Evolutionary conservation across 2,888 invertebrate species (phyloP), one percentile per base, ranked within the genome.

Genomic region (Microdon myrmicae): DNA sequence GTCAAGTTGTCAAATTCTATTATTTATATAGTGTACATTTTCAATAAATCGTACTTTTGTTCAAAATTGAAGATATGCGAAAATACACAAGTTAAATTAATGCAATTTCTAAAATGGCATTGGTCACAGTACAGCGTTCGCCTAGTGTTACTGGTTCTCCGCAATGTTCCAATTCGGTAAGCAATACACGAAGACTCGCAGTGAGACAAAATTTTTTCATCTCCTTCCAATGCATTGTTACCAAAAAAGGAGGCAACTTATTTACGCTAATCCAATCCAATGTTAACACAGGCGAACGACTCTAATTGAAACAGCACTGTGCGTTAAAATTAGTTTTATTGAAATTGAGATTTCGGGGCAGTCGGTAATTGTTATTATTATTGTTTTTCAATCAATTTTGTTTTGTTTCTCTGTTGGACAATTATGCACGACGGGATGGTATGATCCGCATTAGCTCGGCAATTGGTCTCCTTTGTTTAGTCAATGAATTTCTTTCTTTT

Each of bases 41-140:
- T 48, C 17, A 34, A 19, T 34, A 34, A 25, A 44, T 34, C 39
- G 54, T 35, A 49, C 48, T 54, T 48, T 55, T 41, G 48, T 53
- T 43, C 13, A 53, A 59, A 53, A 47, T 43, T 37, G 19, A 13
- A 53, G 41, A 64, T 44, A 64, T 64, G 64, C 35, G 44, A 43
- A 56, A 51, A 20, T 37, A 56, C 32, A 47, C 34, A 53, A 64
- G 58, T 44, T 64, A 58, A 64, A 53, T 64, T 51, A 23, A 53
- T 58, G 64, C 58, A 53, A 51, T 51, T 38, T 49, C 38, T 48
- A 61, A 69, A 71, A 87, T 88, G 88, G 87, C 88, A 78, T 82
- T 88, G 79, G 87, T 88, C 79, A 88, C 87, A 73, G 86, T 88
- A 76, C 87, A 87, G 77, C 83, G 88, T 76, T 87, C 87, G 72